Evolutionary conservation across 2,888 invertebrate species (phyloP).

Genomic region (Hydrotaea cyrtoneurina): DNA sequence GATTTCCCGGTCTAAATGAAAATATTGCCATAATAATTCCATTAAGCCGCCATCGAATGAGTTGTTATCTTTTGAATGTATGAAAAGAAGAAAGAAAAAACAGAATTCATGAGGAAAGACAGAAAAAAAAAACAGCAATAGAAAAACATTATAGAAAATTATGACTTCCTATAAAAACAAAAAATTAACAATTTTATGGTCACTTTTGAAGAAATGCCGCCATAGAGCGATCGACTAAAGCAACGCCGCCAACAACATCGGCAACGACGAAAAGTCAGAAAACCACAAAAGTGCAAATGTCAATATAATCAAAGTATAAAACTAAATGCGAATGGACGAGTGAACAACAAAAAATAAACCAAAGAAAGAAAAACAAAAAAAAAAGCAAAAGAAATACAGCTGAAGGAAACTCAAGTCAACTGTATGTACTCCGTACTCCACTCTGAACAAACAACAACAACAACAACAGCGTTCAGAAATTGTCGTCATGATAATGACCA

Average conservation of each 20-base stretch:
- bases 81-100: neutral
- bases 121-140: neutral
- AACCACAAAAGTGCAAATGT: conserved; percentile 41
- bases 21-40: neutral
- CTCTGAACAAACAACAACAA: neutral
- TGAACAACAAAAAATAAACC: conserved; percentile 13
- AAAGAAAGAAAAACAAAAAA: no score
- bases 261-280: conserved; percentile 31
- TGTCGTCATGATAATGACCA: conserved; percentile 67
- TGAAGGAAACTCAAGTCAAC: neutral
- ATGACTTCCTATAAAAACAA: conserved; percentile 64
- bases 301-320: conserved; percentile 42
- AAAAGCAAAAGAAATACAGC: neutral
- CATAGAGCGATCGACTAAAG: conserved; percentile 18
- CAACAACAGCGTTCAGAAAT: conserved; percentile 42
- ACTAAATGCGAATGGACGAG: conserved; percentile 20
- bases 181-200: conserved; percentile 62
- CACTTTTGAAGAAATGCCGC: conserved; percentile 62
- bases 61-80: conserved; percentile 60
- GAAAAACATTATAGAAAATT: conserved; percentile 44
- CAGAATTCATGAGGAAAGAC: conserved; percentile 12
- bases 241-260: neutral
- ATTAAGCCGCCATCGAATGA: conserved; percentile 51
- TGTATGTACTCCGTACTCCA: neutral
- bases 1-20: conserved; percentile 4